Percentiles rank a stretch among this genome's conserved stretches.
Conservation (phyloP, 2,797 vertebrate species). For the Garrulus glandarius region DNA sequence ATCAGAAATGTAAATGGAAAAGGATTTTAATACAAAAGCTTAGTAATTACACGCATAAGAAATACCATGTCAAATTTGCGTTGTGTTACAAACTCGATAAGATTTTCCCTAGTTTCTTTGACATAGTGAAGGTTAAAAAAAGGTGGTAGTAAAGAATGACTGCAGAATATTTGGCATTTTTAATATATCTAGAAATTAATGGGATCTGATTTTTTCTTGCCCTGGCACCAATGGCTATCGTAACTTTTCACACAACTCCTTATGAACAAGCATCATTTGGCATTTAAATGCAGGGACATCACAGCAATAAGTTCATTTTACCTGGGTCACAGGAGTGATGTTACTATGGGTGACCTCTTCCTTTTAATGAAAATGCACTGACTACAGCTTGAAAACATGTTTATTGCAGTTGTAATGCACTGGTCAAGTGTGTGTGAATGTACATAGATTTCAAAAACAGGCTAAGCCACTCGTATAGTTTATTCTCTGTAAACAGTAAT, state of each 20-base stretch:
- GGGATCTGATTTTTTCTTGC: background rate
- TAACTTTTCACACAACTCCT: background rate
- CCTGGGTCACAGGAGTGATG: background rate
- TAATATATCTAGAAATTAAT: background rate
- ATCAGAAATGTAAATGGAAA: background rate
- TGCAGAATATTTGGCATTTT: background rate
- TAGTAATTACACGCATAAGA: background rate
- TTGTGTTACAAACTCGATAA: background rate
- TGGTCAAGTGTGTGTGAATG: fast-evolving
- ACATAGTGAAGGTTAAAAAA: background rate
- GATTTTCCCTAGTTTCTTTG: background rate
- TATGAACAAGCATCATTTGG: background rate
- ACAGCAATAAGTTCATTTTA: background rate
- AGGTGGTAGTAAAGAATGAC: background rate
- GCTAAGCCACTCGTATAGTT: background rate
- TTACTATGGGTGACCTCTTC: background rate
- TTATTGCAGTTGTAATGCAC: background rate
- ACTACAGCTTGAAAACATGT: background rate
- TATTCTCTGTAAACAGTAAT: background rate
- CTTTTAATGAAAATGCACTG: background rate
- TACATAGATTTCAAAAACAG: background rate
- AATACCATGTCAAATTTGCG: background rate
- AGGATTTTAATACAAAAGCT: background rate
- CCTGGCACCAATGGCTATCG: background rate
- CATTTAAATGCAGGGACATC: background rate